Base-by-base conservation (phyloP, 23 tunicate genomes). In the Halocynthia aurantium region DNA sequence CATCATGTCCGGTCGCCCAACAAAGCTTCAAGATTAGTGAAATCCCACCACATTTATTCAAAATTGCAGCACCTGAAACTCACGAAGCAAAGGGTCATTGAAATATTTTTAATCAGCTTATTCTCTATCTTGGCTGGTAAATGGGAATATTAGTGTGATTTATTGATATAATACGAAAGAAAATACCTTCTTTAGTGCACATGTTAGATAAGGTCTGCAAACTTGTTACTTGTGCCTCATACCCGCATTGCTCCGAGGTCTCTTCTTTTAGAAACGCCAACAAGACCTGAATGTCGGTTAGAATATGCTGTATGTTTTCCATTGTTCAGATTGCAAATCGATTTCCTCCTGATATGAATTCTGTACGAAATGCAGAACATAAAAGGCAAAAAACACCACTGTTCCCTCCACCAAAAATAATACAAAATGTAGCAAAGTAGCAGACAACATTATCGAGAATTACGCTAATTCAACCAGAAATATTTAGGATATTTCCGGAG, bases 141-240 rank as follows among this genome's bases (percentile, higher is more conserved):
- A 65, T 49, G 5, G 19, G 10, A 65, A 65, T 65, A 65, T 10
- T 58, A 58, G 17, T 13, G 17, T 13, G 63, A n/a, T 58, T 13
- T 58, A 13, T 58, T 58, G 63, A 13, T 13, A 58, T 58, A 5
- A n/a, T n/a, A 58, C 63, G 17, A 15, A 13, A 58, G n/a, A 13
- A 58, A 11, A 10, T 54, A 74, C 78, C 78, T 54, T 74, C n/a
- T 5, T 74, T 54, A 8, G 78, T 12, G 64, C 78, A 74, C 78
- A 74, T 74, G 50, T 44, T 54, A 13, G 66, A 74, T 8, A 74
- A 12, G 8, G 78, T 53, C 21, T 74, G 78, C 56, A 74, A 52
- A 44, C 78, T 74, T 62, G 78, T 74, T 8, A 74, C 56, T 74
- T 74, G 78, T 8, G 78, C 78, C 56, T 74, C 63, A 8, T 74